phyloP scores from a whole-genome alignment of 2,888 invertebrate genomes.

The Lasioglossum zephyrum region DNA sequence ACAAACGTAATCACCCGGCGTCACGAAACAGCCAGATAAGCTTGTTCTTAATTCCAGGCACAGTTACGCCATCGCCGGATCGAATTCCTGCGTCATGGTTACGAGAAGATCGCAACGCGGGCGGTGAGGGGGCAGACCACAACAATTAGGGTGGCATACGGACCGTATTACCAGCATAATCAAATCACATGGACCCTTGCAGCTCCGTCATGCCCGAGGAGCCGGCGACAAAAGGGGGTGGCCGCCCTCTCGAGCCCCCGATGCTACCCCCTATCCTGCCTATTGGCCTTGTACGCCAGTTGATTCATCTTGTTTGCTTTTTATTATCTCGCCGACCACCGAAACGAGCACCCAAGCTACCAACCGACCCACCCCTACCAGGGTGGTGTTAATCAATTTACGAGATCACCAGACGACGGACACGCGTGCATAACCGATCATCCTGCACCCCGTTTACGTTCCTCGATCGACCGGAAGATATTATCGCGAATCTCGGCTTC shows the following conservation, averaged over 20 bases:
- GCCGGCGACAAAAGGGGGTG: conserved; percentile 41
- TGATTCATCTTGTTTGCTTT: conserved; percentile 76
- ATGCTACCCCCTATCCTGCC: conserved; percentile 23
- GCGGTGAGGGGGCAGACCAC: conserved; percentile 51
- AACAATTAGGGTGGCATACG: conserved; percentile 76
- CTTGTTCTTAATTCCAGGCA: neutral
- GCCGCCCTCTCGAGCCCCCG: conserved; percentile 42
- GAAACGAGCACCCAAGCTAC: conserved; percentile 36
- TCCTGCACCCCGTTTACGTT: conserved; percentile 27
- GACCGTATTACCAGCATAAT: conserved; percentile 76
- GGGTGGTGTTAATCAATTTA: conserved; percentile 67
- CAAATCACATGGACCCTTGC: conserved; percentile 75
- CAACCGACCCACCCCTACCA: no score
- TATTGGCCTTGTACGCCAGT: conserved; percentile 51
- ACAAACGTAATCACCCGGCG: neutral
- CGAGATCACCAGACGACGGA: conserved; percentile 59
- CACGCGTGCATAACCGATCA: conserved; percentile 27
- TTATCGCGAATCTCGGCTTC: neutral
- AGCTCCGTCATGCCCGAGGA: conserved; percentile 51
- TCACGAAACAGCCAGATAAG: neutral
- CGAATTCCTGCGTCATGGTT: conserved; percentile 36
- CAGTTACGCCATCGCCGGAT: conserved; percentile 9
- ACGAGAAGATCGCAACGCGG: conserved; percentile 49
- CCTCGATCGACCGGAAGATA: conserved; percentile 48
- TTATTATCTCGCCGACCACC: conserved; percentile 73